These are phyloP conservation scores for Grus americana DNA, from an alignment of 2,113 vertebrate genomes.

Conservation along the genomic window DNA sequence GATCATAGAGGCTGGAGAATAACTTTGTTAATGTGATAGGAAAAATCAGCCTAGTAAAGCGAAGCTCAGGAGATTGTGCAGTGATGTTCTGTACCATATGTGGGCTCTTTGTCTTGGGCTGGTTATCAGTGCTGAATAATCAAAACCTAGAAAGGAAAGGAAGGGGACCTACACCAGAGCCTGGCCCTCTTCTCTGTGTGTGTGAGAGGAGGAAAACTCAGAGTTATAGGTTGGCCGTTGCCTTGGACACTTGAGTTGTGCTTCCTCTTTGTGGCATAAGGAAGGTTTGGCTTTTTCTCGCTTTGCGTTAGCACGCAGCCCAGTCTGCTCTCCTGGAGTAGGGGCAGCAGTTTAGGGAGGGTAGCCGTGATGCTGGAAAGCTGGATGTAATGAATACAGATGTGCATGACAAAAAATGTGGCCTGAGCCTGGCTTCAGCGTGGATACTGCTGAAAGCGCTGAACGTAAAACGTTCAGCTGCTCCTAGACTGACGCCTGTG, in stretches of 20 bases:
- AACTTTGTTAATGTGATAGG: not conserved
- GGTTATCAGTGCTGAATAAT: not conserved
- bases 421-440: not conserved
- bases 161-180: not conserved
- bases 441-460: not conserved
- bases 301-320: too few species aligned
- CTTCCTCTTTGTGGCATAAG: not conserved
- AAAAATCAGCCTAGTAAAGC: not conserved
- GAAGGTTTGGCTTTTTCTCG: not conserved
- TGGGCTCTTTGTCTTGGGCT: not conserved
- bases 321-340: too few species aligned
- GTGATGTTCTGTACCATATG: not conserved
- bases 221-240: not conserved
- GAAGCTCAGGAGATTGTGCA: not conserved
- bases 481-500: not conserved
- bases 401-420: accelerated
- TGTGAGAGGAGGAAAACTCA: not conserved
- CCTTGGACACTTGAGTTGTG: accelerated
- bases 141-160: not conserved
- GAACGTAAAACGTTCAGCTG: not conserved
- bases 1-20: not conserved
- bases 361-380: not conserved
- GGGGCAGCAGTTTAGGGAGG: not conserved
- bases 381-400: not conserved
- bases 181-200: not conserved